Base-by-base conservation (phyloP, 2,888 invertebrate species). In the Micoletzkya japonica region DNA sequence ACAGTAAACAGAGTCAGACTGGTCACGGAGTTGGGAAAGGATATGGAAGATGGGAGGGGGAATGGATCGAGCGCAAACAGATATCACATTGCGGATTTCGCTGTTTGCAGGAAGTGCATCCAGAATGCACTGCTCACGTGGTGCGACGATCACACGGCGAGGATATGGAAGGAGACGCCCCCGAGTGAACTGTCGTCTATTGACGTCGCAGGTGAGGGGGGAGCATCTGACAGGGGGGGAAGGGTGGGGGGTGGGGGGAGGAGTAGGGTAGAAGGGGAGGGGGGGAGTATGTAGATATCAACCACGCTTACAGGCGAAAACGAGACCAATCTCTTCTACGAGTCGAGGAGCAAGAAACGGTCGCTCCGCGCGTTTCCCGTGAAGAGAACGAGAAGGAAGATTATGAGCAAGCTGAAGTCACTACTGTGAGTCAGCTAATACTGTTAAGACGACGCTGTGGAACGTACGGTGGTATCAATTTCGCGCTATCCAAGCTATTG, bases 71-170 rank as follows among this genome's bases (percentile, higher is more conserved):
- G 10, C 7, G 10, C n/a, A 32, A 28, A 52, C 28, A 34, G n/a
- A 14, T 44, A 44, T 10, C 20, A 20, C 44, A 44, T 44, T 44
- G 14, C 20, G 44, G 20, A n/a, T 7, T 7, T 52, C 6, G 14
- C 7, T 52, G 6, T 52, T 63, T 49, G 32, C 57, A 70, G 72
- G 32, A 78, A 95, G 68, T 94, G 95, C 66, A 95, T 97, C 20
- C 94, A 95, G 73, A 97, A 98, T 88, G 94, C 96, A 91, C 87
- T 99, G 80, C 93, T 98, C 72, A 97, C 98, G 71, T 96, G 95
- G 63, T 97, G 96, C 87, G 91, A 93, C 85, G 98, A 99, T 88
- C 96, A 97, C 88, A 97, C 98, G 82, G 97, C 96, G 86, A 91
- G 98, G 77, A 91, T 99, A 81, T 98, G 98, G 98, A 93, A 94